These are phyloP conservation scores for Lamprotornis superbus DNA, from an alignment of 2,113 vertebrate species.

Conservation along the genomic window DNA sequence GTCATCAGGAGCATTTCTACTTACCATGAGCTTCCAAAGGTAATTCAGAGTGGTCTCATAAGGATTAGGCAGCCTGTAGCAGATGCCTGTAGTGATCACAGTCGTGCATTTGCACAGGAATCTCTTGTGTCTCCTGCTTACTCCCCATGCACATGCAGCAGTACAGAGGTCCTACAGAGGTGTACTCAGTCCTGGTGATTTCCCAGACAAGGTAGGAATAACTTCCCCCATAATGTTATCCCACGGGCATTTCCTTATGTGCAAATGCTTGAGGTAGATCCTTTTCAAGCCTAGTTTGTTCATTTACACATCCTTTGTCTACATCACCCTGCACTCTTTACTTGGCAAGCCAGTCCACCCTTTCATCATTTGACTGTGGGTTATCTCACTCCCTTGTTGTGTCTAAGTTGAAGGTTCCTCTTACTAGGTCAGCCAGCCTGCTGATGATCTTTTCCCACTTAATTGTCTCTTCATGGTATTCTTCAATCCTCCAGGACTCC, in stretches of 20 bases:
- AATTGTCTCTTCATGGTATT: background rate
- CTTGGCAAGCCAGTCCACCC: background rate
- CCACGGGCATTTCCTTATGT: background rate
- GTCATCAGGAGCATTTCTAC: background rate
- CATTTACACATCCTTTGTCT: background rate
- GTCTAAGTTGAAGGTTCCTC: background rate
- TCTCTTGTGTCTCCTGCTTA: background rate
- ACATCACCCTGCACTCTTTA: accelerated
- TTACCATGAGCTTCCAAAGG: background rate
- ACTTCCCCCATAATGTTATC: background rate
- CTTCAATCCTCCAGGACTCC: background rate
- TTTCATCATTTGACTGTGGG: background rate
- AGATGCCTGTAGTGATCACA: background rate
- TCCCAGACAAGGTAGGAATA: background rate
- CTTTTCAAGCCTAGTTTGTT: background rate
- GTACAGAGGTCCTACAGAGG: background rate
- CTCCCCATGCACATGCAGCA: background rate
- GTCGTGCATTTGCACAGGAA: background rate
- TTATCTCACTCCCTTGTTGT: background rate
- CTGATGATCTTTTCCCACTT: background rate
- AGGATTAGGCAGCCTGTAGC: background rate
- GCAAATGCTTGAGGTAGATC: background rate
- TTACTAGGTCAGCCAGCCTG: background rate
- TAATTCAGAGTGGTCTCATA: background rate
- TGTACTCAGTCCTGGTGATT: accelerated